These are phyloP conservation scores for Borostomias antarcticus DNA, from an alignment of 2,797 vertebrate genomes.

Conservation along the genomic window DNA sequence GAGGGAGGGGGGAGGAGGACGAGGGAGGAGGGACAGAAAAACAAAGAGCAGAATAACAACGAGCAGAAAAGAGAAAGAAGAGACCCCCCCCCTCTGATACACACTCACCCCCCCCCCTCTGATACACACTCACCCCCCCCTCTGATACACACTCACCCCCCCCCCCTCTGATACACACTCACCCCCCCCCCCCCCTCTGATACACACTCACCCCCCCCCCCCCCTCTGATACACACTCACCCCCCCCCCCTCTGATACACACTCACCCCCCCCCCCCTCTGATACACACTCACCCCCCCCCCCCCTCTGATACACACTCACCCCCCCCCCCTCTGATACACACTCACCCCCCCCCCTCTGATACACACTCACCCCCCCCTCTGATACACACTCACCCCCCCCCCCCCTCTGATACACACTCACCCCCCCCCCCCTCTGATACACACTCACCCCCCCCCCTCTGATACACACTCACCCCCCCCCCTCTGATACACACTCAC, in stretches of 20 bases:
- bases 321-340: not conserved
- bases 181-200: not conserved
- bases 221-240: not conserved
- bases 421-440: no score
- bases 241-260: no score
- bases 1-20: not conserved
- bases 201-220: no score
- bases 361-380: no score
- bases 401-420: not conserved
- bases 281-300: no score
- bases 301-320: not conserved
- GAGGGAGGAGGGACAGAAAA: not conserved
- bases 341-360: not conserved
- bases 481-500: slow-evolving; percentile 73
- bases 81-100: no score
- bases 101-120: no score
- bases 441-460: not conserved
- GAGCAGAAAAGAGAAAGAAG: not conserved
- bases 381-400: not conserved
- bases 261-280: not conserved
- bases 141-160: not conserved
- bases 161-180: not conserved
- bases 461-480: slow-evolving; percentile 45
- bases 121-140: not conserved
- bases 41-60: not conserved